Base-by-base conservation (phyloP, 2,888 invertebrate species). In the Brenthis hecate region DNA sequence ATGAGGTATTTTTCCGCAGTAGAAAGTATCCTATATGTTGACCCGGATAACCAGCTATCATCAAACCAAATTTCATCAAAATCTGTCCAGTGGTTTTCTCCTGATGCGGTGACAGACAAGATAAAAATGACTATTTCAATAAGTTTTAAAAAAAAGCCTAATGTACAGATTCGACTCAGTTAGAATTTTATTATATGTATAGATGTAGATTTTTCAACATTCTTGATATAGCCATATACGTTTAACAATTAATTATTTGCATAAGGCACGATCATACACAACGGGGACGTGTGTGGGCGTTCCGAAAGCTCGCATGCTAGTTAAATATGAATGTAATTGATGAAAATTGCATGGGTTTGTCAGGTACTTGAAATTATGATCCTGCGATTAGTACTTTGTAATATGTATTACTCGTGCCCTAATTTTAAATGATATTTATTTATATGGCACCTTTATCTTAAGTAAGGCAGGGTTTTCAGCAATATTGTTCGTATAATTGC, bases 211-310 rank as follows among this genome's bases (percentile, higher is more conserved):
- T 60, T 60, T 48, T 60, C 48, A 48, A 60, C 48, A 28, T 60
- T 48, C 14, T 48, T 28, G 47, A 32, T 13, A 53, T 32, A 32
- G 13, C 32, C 19, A 43, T 53, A 36, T 62, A 51, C 51, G 36
- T 62, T 32, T 32, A 62, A 62, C 43, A 62, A 53, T 53, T 62
- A 62, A 53, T 53, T 51, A 62, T 53, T 43, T 56, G 48, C 56
- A 65, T 19, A 65, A 65, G 60, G 64, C 66, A 56, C 63, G 67
- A 70, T 63, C 67, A 64, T 62, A 55, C 47, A 58, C 43, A 65
- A 51, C 60, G 68, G 48, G 70, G 70, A 64, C 60, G 70, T 68
- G 64, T 65, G 68, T 68, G 63, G 65, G 69, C 65, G 69, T 57
- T 28, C 57, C 68, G 55, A 50, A 50, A 60, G 60, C 50, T 16